These are phyloP conservation scores for Pycnonotus jocosus DNA, from an alignment of 2,113 vertebrate species.

Conservation along the genomic window DNA sequence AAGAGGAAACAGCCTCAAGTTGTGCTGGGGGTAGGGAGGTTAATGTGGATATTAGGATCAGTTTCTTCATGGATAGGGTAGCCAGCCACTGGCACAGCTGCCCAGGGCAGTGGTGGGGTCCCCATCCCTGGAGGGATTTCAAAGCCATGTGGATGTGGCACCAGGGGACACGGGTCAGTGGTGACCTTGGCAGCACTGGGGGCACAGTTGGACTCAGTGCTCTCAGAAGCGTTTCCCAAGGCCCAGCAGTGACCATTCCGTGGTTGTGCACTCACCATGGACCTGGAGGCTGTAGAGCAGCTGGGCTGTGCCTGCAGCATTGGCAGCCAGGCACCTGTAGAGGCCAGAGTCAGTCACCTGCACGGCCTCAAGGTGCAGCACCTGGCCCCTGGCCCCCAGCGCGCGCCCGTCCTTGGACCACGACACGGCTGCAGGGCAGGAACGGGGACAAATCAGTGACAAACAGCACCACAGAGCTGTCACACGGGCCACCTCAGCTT, in stretches of 20 bases:
- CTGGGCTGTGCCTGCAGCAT: conserved; percentile 82
- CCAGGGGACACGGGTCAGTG: rapidly evolving
- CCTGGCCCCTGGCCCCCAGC: conserved; percentile 62
- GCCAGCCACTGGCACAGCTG: background rate
- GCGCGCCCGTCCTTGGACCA: conserved; percentile 82
- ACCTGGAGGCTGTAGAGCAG: conserved; percentile 85
- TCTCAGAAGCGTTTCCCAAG: background rate
- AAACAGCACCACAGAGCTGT: rapidly evolving
- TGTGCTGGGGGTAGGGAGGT: background rate
- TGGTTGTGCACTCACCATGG: conserved; percentile 74
- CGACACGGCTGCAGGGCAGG: conserved; percentile 67
- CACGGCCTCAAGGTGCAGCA: conserved; percentile 78
- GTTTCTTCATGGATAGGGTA: background rate
- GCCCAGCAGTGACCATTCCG: rapidly evolving
- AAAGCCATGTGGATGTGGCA: rapidly evolving
- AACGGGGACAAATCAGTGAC: rapidly evolving
- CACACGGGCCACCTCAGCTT: rapidly evolving
- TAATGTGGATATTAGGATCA: background rate
- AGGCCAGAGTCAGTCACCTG: conserved; percentile 84
- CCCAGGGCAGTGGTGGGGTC: no score
- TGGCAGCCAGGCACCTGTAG: conserved; percentile 88
- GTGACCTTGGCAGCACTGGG: background rate
- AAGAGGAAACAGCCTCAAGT: background rate
- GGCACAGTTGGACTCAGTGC: rapidly evolving
- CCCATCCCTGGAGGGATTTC: background rate